phyloP scores from a whole-genome alignment of 2,113 vertebrate genomes.

The Ceuthmochares aereus region DNA sequence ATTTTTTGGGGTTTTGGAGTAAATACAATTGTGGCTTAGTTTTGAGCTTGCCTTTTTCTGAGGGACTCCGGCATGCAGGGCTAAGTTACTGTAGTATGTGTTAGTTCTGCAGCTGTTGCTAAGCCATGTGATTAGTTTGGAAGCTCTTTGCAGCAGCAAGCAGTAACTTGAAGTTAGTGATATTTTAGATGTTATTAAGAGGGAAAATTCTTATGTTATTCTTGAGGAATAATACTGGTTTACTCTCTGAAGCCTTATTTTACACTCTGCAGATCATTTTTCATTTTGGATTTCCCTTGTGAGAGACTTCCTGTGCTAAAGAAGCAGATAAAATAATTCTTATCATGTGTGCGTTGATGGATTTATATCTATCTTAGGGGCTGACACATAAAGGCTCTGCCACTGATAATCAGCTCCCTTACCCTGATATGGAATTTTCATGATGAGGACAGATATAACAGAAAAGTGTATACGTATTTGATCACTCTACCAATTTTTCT shows the following conservation, averaged over 20 bases:
- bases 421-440: background rate
- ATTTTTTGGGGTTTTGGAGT: background rate
- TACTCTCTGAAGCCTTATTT: conserved; percentile 48
- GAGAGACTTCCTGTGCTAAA: background rate
- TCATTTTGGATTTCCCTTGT: conserved; percentile 21
- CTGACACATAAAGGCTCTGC: conserved; percentile 8
- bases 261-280: background rate
- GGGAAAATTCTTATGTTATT: conserved; percentile 33
- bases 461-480: conserved; percentile 5
- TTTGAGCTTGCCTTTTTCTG: conserved; percentile 31
- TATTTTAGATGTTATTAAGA: conserved; percentile 59
- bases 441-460: background rate
- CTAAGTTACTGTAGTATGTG: background rate
- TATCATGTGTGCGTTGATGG: background rate
- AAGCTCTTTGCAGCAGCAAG: conserved; percentile 55
- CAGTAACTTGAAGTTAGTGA: conserved; percentile 63
- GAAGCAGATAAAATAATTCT: conserved; percentile 35
- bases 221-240: conserved; percentile 44
- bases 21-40: background rate
- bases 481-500: background rate
- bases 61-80: background rate
- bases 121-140: conserved; percentile 45
- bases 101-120: conserved; percentile 59
- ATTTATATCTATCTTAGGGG: conserved; percentile 27
- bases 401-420: conserved; percentile 5